A percentile compares a stretch with the other conserved stretches of the same genome.
These are phyloP conservation scores for Heteromurus nitidus DNA, from an alignment of 2,888 invertebrate species.

Conservation along the genomic window DNA sequence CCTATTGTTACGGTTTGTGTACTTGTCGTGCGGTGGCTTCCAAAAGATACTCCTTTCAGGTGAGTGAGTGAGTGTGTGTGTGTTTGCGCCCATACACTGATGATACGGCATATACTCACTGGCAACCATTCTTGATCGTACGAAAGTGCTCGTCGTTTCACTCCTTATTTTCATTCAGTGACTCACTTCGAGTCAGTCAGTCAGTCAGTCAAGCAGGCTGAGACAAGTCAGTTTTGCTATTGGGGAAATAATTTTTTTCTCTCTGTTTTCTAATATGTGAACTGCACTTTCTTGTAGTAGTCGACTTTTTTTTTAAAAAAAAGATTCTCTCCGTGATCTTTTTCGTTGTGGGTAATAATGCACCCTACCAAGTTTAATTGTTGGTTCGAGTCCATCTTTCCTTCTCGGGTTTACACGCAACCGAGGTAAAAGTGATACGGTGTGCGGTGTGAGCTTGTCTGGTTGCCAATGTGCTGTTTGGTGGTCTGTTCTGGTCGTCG, in stretches of 20 bases:
- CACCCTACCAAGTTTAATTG: constrained; percentile 35
- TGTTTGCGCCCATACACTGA: too few species aligned
- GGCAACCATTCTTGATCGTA: too few species aligned
- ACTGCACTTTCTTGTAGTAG: too few species aligned
- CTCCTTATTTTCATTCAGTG: constrained; percentile 38
- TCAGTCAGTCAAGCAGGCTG: constrained; percentile 40
- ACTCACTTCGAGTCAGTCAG: constrained; percentile 45
- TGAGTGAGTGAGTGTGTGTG: not conserved
- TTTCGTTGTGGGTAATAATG: constrained; percentile 20
- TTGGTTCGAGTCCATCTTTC: too few species aligned
- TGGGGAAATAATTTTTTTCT: constrained; percentile 15
- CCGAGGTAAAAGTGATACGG: too few species aligned
- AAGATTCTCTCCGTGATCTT: too few species aligned
- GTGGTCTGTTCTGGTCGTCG: too few species aligned
- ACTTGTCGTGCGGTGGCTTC: too few species aligned
- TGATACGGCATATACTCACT: too few species aligned
- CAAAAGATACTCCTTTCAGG: not conserved
- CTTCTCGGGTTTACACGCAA: too few species aligned
- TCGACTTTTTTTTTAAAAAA: not conserved
- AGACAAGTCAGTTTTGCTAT: constrained; percentile 22
- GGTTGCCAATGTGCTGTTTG: too few species aligned
- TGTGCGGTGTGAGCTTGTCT: too few species aligned
- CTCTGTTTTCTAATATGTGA: not conserved
- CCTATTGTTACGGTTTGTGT: constrained; percentile 7
- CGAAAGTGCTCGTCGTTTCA: not conserved